Percentiles rank a stretch among this genome's conserved stretches.
Evolutionary conservation across 37 sponge, comb jelly and placozoan genomes (phyloP).

Genomic region (Geodia barretti): DNA sequence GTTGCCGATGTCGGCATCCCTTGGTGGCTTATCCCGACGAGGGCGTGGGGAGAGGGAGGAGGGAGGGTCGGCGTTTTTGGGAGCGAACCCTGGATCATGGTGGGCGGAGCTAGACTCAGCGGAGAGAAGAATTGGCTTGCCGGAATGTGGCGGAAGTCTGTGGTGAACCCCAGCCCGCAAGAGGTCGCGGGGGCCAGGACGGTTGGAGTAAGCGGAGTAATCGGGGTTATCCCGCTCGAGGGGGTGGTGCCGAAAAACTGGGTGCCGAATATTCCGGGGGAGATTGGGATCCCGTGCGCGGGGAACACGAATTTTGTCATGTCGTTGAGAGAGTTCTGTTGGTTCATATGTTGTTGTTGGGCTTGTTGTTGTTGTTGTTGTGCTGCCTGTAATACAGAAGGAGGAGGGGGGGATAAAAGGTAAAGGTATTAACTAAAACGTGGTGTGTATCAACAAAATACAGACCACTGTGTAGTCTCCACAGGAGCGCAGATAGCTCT

Average conservation of each 20-base stretch:
- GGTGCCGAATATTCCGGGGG: conserved; percentile 52
- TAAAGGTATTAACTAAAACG: no score
- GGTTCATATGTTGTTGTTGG: background rate
- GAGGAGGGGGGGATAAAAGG: no score
- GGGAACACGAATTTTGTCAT: conserved; percentile 54
- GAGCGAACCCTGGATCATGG: conserved; percentile 48
- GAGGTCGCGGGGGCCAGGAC: conserved; percentile 53
- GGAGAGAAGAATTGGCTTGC: conserved; percentile 69
- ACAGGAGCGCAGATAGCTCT: no score
- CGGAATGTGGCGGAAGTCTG: conserved; percentile 41
- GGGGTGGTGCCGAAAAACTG: conserved; percentile 48
- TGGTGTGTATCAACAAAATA: no score
- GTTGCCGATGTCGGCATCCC: conserved; percentile 51
- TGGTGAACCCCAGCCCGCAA: background rate
- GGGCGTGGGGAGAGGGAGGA: conserved; percentile 87
- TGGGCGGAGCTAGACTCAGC: conserved; percentile 56
- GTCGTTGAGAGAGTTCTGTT: background rate
- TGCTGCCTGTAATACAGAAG: background rate
- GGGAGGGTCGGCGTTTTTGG: conserved; percentile 90
- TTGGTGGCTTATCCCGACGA: conserved; percentile 52
- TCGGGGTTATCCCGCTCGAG: conserved; percentile 29
- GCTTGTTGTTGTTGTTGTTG: background rate
- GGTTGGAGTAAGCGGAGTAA: conserved; percentile 66
- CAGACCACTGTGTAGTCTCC: no score
- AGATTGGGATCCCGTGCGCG: conserved; percentile 52